A percentile compares a stretch with the other conserved stretches of the same genome.
These are phyloP conservation scores for Oryzias melastigma DNA, from an alignment of 2,113 vertebrate genomes.

Conservation along the genomic window DNA sequence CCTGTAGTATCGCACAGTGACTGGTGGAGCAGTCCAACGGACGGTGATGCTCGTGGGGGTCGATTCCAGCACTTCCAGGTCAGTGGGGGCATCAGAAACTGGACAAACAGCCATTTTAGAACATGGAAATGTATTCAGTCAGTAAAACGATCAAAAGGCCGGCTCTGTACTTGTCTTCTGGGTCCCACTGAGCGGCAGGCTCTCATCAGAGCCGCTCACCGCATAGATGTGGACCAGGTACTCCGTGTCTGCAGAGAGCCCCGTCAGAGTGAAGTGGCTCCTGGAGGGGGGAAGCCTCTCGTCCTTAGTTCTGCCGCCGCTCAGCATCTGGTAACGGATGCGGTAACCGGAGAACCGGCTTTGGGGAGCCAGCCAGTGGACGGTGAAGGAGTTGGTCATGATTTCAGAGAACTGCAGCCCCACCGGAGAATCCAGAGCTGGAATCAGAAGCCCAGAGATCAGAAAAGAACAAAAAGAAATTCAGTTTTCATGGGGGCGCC, in stretches of 20 bases:
- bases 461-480: background rate
- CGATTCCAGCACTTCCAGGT: conserved; percentile 85
- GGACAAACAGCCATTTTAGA: background rate
- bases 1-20: conserved; percentile 93
- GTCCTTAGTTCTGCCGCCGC: conserved; percentile 80
- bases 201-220: conserved; percentile 79
- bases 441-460: background rate
- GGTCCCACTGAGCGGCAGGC: conserved; percentile 82
- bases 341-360: conserved; percentile 85
- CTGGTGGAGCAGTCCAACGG: conserved; percentile 90
- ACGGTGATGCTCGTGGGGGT: conserved; percentile 85
- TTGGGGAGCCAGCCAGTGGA: conserved; percentile 91
- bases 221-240: conserved; percentile 87
- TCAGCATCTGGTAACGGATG: conserved; percentile 83
- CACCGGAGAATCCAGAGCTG: conserved; percentile 89
- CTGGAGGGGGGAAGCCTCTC: conserved; percentile 89
- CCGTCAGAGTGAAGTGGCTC: conserved; percentile 90
- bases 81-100: conserved; percentile 94
- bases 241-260: conserved; percentile 84
- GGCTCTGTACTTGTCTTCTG: conserved; percentile 86
- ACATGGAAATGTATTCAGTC: background rate
- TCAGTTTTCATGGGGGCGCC: background rate
- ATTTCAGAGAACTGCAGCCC: conserved; percentile 90
- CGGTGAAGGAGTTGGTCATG: conserved; percentile 88
- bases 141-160: too few relatives aligned